Conservation (phyloP, 2,888 invertebrate species). For the Uropetala carovei region DNA sequence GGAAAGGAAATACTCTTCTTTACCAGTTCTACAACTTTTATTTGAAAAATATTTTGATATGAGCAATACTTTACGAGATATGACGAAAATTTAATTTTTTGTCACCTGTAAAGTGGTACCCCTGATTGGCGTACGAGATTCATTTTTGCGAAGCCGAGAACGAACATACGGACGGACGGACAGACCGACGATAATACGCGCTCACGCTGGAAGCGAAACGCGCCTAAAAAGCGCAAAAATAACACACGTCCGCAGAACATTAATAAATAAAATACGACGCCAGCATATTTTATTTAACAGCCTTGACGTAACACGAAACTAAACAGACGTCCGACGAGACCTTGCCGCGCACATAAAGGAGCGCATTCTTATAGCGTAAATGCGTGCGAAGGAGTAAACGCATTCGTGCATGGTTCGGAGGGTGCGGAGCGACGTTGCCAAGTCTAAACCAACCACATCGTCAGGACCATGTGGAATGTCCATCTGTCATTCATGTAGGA, state of each 20-base stretch:
- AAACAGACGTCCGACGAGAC: background rate
- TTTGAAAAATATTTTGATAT: no score
- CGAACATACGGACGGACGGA: no score
- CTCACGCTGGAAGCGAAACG: no score
- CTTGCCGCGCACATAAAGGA: background rate
- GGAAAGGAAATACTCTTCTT: no score
- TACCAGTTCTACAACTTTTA: no score
- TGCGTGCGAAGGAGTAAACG: conserved; percentile 20
- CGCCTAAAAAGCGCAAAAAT: no score
- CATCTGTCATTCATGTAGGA: background rate
- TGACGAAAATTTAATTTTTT: no score
- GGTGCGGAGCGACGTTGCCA: conserved; percentile 3
- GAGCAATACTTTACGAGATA: no score
- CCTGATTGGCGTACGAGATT: no score
- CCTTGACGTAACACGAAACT: background rate
- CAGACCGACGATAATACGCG: no score
- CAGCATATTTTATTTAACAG: background rate
- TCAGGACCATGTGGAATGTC: background rate
- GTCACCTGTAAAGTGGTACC: no score
- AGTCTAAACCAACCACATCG: background rate
- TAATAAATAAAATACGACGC: background rate
- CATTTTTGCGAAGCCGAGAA: no score
- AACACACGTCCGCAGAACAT: background rate
- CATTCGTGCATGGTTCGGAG: background rate
- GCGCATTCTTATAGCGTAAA: conserved; percentile 8